Evolutionary conservation across 2,888 invertebrate genomes (phyloP).

Genomic region (Icerya purchasi): DNA sequence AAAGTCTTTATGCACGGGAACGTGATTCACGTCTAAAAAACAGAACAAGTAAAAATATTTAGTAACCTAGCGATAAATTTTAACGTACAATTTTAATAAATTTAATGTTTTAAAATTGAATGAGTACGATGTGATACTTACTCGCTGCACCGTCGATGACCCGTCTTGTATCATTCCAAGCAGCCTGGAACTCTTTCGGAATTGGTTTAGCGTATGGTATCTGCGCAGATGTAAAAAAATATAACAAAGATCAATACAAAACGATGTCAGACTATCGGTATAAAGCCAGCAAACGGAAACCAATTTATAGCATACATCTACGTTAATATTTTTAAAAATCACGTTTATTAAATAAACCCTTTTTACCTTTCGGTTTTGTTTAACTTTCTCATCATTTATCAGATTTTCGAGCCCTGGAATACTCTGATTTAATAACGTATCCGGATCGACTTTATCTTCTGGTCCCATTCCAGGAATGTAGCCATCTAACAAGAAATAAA

Average conservation of each 20-base stretch:
- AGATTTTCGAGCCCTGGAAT: conserved; percentile 79
- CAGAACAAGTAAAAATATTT: no score
- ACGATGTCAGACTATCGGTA: neutral
- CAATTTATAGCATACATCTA: no score
- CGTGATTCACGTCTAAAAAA: neutral
- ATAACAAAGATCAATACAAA: neutral
- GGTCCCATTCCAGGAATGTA: conserved; percentile 92
- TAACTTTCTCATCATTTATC: conserved; percentile 34
- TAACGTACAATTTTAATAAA: no score
- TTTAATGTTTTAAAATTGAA: no score
- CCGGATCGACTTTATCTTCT: conserved; percentile 44
- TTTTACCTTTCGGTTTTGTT: conserved; percentile 25
- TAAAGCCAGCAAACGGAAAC: no score
- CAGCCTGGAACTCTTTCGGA: conserved; percentile 88
- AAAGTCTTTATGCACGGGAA: conserved; percentile 4
- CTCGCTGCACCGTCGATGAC: no score
- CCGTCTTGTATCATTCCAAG: conserved; percentile 37
- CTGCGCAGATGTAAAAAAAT: conserved; percentile 20
- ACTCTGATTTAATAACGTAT: conserved; percentile 28
- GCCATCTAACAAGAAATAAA: neutral
- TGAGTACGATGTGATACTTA: no score
- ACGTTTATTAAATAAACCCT: no score
- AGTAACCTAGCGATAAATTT: no score
- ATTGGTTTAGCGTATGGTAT: conserved; percentile 91
- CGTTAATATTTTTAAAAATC: no score